Evolutionary conservation across 1,140 invertebrate species (phyloP), one percentile per base, ranked within the genome.

Genomic region (Tetranychus cinnabarinus): DNA sequence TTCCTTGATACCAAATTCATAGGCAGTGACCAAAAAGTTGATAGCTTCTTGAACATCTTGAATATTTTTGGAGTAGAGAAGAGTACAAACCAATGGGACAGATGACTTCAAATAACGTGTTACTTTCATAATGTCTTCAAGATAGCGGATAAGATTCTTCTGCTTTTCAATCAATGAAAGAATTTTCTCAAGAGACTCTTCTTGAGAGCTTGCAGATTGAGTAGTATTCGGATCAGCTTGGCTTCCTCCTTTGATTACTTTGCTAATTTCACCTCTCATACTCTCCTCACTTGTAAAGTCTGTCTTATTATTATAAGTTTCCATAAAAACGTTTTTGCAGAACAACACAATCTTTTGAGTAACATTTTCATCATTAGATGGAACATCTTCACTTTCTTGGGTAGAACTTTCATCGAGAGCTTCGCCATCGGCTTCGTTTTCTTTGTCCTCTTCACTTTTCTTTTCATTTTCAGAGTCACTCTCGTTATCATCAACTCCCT

Each of bases 21-120:
- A 83, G 3, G 83, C 83, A 0, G 80, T 80, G 0, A 84, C 84
- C 64, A 91, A 84, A 68, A 91, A 85, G 57, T 85, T 80, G 50
- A 89, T 82, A 0, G 87, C 81, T 73, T 90, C 88, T 46, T 82
- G 76, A 0, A 88, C 81, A 71, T 90, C 88, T 1, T 81, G 77
- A 1, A 79, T 75, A 62, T 79, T 81, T 66, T 82, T 80, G 0
- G 86, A 88, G 65, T 80, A 79, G 2, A 90, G 72, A 65, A 88
- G 71, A 13, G 80, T 75, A 66, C 82, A 80, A 13, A 85, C 77
- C 6, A 82, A 66, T 1, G 84, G 83, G 55, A 88, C 76, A 0
- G 82, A 78, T 58, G 77, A 74, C 55, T 83, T 79, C 5, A 87
- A 72, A 64, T 81, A 75, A 48, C 74, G 72, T 1, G 81, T 77